A percentile compares a stretch with the other conserved stretches of the same genome.
Evolutionary conservation across 2,797 vertebrate genomes (phyloP).

Genomic region (Sebastes nivosus): DNA sequence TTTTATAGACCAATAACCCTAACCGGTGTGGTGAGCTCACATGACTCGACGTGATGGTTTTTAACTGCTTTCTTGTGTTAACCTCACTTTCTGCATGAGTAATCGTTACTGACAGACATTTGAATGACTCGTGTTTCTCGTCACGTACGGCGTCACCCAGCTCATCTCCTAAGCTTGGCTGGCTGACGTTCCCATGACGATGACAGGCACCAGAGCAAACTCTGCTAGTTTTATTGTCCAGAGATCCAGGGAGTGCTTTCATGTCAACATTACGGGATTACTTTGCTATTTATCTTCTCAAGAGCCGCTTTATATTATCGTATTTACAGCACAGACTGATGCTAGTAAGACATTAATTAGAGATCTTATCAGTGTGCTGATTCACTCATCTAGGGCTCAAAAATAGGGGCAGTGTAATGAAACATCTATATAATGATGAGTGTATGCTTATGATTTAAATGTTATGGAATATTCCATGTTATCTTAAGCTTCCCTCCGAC

Average conservation of each 20-base stretch:
- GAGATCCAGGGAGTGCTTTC: slow-evolving; percentile 3
- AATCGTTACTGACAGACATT: neutral
- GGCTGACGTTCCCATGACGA: neutral
- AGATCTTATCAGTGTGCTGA: neutral
- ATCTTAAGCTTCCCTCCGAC: slow-evolving; percentile 22
- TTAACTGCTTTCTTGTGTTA: neutral
- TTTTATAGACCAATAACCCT: neutral
- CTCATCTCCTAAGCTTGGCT: neutral
- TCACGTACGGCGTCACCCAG: neutral
- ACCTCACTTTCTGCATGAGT: neutral
- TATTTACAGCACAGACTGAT: neutral
- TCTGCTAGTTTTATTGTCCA: slow-evolving; percentile 5
- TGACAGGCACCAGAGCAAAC: neutral
- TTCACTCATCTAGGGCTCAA: neutral
- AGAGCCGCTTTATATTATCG: neutral
- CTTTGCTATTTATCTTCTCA: neutral
- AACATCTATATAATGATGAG: neutral
- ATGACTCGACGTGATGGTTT: slow-evolving; percentile 29
- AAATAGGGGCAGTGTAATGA: neutral
- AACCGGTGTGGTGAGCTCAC: neutral
- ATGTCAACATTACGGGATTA: slow-evolving; percentile 13
- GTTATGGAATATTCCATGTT: slow-evolving; percentile 34
- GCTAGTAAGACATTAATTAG: neutral
- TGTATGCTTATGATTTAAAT: neutral
- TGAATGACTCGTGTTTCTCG: neutral